phyloP scores from a whole-genome alignment of 2,113 vertebrate genomes.

The Dendropsophus ebraccatus region DNA sequence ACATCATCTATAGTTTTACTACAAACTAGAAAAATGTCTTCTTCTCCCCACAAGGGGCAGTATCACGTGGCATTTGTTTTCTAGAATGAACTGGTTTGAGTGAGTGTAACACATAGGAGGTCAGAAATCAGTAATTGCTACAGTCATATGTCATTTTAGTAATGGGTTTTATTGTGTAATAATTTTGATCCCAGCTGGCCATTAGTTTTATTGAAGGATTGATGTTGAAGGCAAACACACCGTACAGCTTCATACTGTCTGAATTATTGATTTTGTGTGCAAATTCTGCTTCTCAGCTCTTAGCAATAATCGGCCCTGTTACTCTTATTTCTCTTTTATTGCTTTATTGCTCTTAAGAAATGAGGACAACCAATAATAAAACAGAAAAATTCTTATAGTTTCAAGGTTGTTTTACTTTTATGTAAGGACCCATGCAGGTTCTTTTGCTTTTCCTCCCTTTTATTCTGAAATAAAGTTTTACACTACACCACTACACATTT shows the following conservation, averaged over 20 bases:
- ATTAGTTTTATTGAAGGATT: conserved; percentile 3
- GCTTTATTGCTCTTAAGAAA: not conserved
- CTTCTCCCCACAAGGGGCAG: not conserved
- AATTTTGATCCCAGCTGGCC: not conserved
- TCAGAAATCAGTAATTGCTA: not conserved
- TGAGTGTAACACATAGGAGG: not conserved
- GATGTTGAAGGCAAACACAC: conserved; percentile 20
- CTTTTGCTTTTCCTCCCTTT: no score
- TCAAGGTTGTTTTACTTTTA: no score
- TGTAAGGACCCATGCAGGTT: no score
- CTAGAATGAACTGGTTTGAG: not conserved
- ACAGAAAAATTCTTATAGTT: not conserved
- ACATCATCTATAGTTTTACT: no score
- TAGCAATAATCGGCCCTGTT: not conserved
- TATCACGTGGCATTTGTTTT: not conserved
- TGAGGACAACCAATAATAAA: not conserved
- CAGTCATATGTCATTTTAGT: not conserved
- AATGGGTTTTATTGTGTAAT: not conserved
- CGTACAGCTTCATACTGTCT: not conserved
- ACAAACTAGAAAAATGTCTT: not conserved
- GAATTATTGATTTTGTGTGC: conserved; percentile 29
- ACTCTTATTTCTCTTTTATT: not conserved
- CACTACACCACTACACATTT: no score
- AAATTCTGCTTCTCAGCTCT: not conserved
- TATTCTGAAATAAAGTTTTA: no score